Percentiles rank a stretch among this genome's conserved stretches.
These are phyloP conservation scores for Tillus elongatus DNA, from an alignment of 2,888 invertebrate genomes.

Conservation along the genomic window DNA sequence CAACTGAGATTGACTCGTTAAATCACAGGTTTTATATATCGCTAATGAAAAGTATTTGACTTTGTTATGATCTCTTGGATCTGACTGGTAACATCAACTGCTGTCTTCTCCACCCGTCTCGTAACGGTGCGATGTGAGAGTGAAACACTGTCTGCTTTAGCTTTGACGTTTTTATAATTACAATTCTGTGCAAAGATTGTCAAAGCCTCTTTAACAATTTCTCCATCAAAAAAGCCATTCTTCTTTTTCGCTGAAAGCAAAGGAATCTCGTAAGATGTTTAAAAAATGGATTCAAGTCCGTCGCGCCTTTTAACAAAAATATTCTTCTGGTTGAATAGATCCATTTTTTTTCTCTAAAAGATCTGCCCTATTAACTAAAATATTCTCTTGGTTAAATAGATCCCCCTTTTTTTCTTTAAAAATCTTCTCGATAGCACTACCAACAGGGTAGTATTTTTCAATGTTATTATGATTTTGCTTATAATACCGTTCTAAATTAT, in stretches of 20 bases:
- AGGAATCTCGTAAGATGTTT: constrained; percentile 13
- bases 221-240: constrained; percentile 11
- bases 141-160: no score
- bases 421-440: constrained; percentile 14
- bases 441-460: constrained; percentile 10
- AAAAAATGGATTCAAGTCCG: constrained; percentile 16
- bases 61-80: not conserved
- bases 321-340: constrained; percentile 14
- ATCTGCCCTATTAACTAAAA: constrained; percentile 12
- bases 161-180: not conserved
- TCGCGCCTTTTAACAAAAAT: constrained; percentile 13
- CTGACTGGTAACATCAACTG: constrained; percentile 13
- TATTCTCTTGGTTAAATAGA: no score
- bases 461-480: constrained; percentile 12
- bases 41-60: constrained; percentile 12
- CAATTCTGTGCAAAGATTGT: constrained; percentile 2
- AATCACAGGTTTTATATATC: constrained; percentile 14
- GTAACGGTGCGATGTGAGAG: constrained; percentile 1
- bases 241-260: constrained; percentile 20
- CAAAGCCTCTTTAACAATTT: not conserved
- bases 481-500: constrained; percentile 13
- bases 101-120: constrained; percentile 6
- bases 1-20: constrained; percentile 14
- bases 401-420: no score
- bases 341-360: constrained; percentile 14